Conservation (phyloP, 2,113 vertebrate genomes). For the Lamprotornis superbus region DNA sequence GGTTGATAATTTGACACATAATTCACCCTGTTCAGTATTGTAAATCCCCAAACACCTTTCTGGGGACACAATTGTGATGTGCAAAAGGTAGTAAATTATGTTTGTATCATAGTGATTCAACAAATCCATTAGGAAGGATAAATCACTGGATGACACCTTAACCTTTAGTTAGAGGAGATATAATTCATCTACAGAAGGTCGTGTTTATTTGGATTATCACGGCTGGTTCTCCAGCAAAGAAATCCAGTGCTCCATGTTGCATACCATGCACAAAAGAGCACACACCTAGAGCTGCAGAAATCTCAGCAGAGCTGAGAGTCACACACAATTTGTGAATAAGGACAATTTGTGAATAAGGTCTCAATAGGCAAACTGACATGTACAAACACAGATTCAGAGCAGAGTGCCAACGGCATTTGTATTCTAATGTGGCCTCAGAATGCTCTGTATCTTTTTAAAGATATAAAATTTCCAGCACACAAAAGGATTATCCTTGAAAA, state of each 20-base stretch:
- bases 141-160: neutral
- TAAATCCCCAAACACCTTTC: neutral
- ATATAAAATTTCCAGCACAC: neutral
- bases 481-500: neutral
- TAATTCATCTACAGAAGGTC: neutral
- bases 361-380: neutral
- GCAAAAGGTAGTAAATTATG: slow-evolving; percentile 10
- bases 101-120: neutral
- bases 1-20: neutral
- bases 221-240: neutral
- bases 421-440: neutral
- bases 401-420: neutral
- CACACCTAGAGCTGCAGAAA: neutral
- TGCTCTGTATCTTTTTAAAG: neutral
- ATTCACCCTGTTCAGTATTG: neutral
- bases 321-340: neutral
- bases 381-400: neutral
- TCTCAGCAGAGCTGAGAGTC: neutral
- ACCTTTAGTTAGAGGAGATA: neutral
- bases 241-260: fast-evolving
- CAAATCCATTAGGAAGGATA: neutral
- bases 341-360: neutral
- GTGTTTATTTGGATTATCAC: neutral
- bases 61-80: neutral
- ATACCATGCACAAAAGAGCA: neutral